A percentile compares a stretch with the other conserved stretches of the same genome.
Evolutionary conservation across 2,888 invertebrate genomes (phyloP).

Genomic region (Drosophila anceps): DNA sequence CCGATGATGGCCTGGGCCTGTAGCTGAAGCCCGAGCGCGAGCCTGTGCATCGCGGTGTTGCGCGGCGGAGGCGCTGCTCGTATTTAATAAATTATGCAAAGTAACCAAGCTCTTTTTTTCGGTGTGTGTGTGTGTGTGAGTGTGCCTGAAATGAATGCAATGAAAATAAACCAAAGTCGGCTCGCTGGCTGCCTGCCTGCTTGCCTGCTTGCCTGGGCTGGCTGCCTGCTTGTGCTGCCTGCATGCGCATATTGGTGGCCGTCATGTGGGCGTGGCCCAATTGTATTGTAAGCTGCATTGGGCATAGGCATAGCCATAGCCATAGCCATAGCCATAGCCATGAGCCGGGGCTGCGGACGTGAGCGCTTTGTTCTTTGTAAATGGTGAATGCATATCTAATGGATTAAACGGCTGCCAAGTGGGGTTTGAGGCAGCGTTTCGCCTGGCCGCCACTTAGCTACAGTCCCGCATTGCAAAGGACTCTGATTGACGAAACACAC

Average conservation of each 20-base stretch:
- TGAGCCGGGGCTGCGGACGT: constrained; percentile 17
- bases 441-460: constrained; percentile 32
- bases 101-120: constrained; percentile 55
- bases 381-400: constrained; percentile 66
- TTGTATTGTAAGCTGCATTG: constrained; percentile 50
- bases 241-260: constrained; percentile 44
- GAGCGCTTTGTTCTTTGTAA: constrained; percentile 61
- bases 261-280: constrained; percentile 35
- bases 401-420: constrained; percentile 61
- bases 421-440: constrained; percentile 10
- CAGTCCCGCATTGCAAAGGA: constrained; percentile 45
- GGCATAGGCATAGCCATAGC: constrained; percentile 32
- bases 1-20: constrained; percentile 20
- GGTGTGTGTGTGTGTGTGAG: neutral
- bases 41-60: neutral
- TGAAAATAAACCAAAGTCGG: constrained; percentile 40
- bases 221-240: constrained; percentile 7
- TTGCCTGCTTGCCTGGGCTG: neutral
- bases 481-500: constrained; percentile 15
- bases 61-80: constrained; percentile 29
- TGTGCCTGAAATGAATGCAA: constrained; percentile 49
- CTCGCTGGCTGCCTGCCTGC: neutral
- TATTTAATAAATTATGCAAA: constrained; percentile 74
- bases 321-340: constrained; percentile 10
- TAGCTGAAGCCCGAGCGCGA: neutral